Base-by-base conservation (phyloP, 2,888 invertebrate genomes). In the Hydraecia micacea region DNA sequence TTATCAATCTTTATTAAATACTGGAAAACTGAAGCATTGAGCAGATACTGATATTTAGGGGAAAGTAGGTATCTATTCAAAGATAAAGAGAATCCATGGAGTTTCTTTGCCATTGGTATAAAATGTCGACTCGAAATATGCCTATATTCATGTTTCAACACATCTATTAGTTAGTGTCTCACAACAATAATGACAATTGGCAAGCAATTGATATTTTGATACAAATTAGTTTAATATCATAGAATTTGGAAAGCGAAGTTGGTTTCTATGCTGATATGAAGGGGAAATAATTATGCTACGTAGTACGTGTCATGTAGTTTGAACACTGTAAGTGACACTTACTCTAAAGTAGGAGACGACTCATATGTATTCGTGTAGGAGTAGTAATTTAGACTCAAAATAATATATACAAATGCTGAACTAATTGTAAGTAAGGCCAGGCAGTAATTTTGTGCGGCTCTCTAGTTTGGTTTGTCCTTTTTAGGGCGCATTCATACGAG, bases 1-100 rank as follows among this genome's bases (percentile, higher is more conserved):
- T 73, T 83, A 89, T 83, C 79, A 86, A 84, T 88, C 81, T 83
- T 82, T 79, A 79, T 83, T 85, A 82, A 80, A 81, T 77, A 63
- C 28, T 55, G 11, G 28, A 36, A 28, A 58, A 62, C 32, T 65
- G 46, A 36, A 52, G 28, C 67, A 36, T 42, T 52, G 52, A 46
- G 3, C 4, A 13, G 39, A 18, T 62, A 72, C 1, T 66, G 46
- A 42, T 68, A 28, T 55, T 36, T 39, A 77, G 0, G 8, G 0
- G 11, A 36, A 55, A 49, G 6, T 18, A 18, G 49, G 7, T 2
- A 67, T 28, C 18, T 28, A 32, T 28, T 28, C 28, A 28, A 60
- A 6, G 15, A 7, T 58, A 58, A 13, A 13, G 5, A 58, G 13
- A 58, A 28, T 60, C 28, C 7, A 15, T 60, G 7, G 13, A 28